Conservation (phyloP, 1,140 invertebrate genomes). For the Ctenoplectra terminalis region DNA sequence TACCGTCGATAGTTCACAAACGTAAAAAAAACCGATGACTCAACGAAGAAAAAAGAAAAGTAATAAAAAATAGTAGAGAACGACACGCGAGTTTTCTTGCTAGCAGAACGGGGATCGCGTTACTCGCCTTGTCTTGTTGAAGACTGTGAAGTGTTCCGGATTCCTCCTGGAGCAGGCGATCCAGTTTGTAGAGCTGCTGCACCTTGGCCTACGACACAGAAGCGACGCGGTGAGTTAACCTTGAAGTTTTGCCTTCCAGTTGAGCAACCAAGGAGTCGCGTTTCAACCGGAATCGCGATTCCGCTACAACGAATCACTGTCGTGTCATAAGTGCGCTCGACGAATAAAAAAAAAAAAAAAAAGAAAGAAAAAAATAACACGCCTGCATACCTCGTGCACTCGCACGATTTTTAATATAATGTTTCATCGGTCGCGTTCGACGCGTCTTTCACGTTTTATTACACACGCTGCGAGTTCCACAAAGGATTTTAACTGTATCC, state of each 20-base stretch:
- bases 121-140: constrained; percentile 90
- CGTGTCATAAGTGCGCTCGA: constrained; percentile 17
- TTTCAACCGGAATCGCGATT: constrained; percentile 62
- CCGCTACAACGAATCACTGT: constrained; percentile 36
- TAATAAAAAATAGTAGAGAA: background rate
- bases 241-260: constrained; percentile 48
- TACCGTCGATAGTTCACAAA: background rate
- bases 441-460: background rate
- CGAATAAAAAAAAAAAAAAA: background rate
- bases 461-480: background rate
- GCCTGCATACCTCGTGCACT: background rate
- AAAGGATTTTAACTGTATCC: constrained; percentile 3
- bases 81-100: background rate
- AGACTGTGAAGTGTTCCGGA: constrained; percentile 92
- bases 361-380: background rate
- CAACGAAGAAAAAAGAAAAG: background rate
- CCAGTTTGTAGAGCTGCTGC: constrained; percentile 91
- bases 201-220: constrained; percentile 87
- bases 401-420: background rate
- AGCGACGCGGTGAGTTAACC: constrained; percentile 38
- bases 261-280: constrained; percentile 38
- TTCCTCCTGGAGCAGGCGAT: constrained; percentile 93
- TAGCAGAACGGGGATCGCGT: background rate
- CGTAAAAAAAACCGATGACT: background rate
- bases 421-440: background rate